Base-by-base conservation (phyloP, 1,140 invertebrate species). In the Drosophila bocqueti region DNA sequence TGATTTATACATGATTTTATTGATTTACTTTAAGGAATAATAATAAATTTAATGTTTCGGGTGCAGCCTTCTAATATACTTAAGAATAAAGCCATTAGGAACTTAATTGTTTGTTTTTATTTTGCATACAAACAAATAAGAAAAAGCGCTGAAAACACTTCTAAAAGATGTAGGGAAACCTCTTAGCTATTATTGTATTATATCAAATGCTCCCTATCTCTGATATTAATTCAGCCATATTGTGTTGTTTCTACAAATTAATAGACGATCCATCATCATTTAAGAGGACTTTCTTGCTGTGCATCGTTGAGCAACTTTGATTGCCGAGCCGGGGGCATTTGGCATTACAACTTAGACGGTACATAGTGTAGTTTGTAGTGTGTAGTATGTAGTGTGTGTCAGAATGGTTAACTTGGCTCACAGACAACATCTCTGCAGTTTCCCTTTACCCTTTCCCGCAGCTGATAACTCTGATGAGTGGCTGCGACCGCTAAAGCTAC, bases 321-420 rank as follows among this genome's bases (percentile, higher is more conserved):
- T 84, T 87, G 85, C 84, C 83, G 45, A 62, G 65, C 80, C 73
- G 49, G 49, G 24, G 67, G 83, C 69, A 50, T 64, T 81, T 61
- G 61, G 72, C 63, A 77, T 75, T 74, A 77, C 63, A 61, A 69
- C 21, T 57, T 40, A 7, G 21, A 21, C 6, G 18, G 21, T 46
- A 7, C 18, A 24, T 11, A 21, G 45, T 24, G 45, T 46, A 54
- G 42, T 36, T 24, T 40, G 15, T 10, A 36, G 29, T 29, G 43
- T 52, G 49, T 66, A 52, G 40, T 40, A 13, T 38, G 16, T 8
- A 31, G 36, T 45, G 50, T 55, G 31, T 63, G 61, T 73, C 49
- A 55, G 65, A 46, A 79, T 78, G 29, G 42, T 45, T 34, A 63
- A 86, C 75, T 85, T 86, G 83, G 83, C 83, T 83, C 61, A 68